Percentiles rank a stretch among this genome's conserved stretches.
phyloP scores from a whole-genome alignment of 2,797 vertebrate genomes.

The Artibeus lituratus region DNA sequence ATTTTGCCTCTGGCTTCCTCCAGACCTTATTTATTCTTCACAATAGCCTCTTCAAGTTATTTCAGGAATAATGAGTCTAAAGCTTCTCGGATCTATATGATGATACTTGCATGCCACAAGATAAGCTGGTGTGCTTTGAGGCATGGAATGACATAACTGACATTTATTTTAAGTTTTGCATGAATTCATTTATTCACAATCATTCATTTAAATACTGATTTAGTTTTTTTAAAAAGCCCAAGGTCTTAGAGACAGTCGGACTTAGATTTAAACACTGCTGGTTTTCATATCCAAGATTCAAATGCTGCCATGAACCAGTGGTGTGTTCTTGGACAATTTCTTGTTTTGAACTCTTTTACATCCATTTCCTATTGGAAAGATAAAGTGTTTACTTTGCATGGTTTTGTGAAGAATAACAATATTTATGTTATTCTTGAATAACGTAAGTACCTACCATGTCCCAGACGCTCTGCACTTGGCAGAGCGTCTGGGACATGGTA shows the following conservation, averaged over 20 bases:
- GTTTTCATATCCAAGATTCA: not conserved
- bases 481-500: not conserved
- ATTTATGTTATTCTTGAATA: too few relatives aligned
- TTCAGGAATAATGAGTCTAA: not conserved
- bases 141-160: not conserved
- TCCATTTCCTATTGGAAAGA: not conserved
- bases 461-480: too few relatives aligned
- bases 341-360: not conserved
- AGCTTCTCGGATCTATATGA: conserved; percentile 20
- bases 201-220: not conserved
- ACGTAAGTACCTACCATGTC: too few relatives aligned
- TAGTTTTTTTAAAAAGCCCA: not conserved
- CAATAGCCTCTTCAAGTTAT: conserved; percentile 30
- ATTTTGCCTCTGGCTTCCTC: conserved; percentile 24
- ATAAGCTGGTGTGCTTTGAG: not conserved
- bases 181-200: not conserved
- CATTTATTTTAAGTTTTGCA: not conserved
- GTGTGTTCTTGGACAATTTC: not conserved
- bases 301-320: not conserved
- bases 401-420: not conserved
- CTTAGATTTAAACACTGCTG: not conserved
- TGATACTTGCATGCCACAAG: conserved; percentile 15
- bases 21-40: conserved; percentile 31
- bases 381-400: not conserved
- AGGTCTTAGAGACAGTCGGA: not conserved